Conservation (phyloP, 2,113 vertebrate species). For the Oreocharis arfaki region DNA sequence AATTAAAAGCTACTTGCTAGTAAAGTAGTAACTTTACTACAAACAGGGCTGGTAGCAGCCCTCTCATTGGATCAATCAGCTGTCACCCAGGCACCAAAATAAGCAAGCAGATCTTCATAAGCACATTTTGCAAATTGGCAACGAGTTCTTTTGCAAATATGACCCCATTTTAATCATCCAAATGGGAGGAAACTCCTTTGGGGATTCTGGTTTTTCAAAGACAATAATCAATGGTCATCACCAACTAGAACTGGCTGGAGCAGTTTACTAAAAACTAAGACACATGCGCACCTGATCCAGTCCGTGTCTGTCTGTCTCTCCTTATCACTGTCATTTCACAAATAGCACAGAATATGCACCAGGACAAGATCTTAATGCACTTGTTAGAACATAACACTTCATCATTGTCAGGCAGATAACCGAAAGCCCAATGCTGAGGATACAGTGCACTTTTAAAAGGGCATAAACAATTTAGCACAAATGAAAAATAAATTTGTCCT, state of each 20-base stretch:
- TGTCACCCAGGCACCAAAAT: background rate
- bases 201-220: background rate
- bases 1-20: background rate
- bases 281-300: background rate
- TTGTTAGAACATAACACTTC: conserved; percentile 17
- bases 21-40: background rate
- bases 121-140: background rate
- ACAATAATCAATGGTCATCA: background rate
- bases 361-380: conserved; percentile 45
- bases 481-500: conserved; percentile 52
- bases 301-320: background rate
- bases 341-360: conserved; percentile 40
- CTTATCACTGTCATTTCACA: conserved; percentile 53
- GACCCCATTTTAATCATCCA: background rate
- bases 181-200: background rate
- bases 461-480: conserved; percentile 48
- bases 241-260: background rate
- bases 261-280: background rate
- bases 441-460: conserved; percentile 27
- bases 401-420: conserved; percentile 48
- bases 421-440: background rate
- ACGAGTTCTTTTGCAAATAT: background rate
- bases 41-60: background rate
- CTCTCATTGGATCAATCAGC: background rate
- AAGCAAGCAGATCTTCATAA: background rate